Percentiles rank a stretch among this genome's conserved stretches.
phyloP scores from a whole-genome alignment of 1,140 invertebrate genomes.

The Drosophila simulans region DNA sequence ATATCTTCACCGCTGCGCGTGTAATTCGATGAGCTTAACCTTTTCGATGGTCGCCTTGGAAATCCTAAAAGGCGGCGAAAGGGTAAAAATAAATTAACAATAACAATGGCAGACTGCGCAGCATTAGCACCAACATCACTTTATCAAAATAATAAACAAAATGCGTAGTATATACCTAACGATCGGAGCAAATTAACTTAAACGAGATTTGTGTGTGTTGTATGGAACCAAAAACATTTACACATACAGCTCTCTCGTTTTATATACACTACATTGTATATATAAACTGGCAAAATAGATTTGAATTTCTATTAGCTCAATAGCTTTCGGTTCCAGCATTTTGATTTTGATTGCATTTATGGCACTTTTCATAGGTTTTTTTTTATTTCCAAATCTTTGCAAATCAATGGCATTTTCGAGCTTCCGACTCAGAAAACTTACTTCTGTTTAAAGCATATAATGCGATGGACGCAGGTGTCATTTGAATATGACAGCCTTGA shows the following conservation, averaged over 20 bases:
- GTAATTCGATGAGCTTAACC: constrained; percentile 66
- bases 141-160: constrained; percentile 71
- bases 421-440: too few relatives aligned
- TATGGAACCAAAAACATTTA: neutral
- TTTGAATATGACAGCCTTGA: too few relatives aligned
- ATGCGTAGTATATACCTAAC: constrained; percentile 36
- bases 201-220: constrained; percentile 12
- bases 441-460: too few relatives aligned
- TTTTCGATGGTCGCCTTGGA: constrained; percentile 55
- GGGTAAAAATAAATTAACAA: constrained; percentile 48
- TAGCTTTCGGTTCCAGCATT: neutral
- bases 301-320: constrained; percentile 12
- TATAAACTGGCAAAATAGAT: constrained; percentile 12
- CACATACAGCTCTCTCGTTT: neutral
- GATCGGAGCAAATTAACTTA: constrained; percentile 28
- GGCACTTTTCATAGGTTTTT: too few relatives aligned
- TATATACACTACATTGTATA: neutral
- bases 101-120: constrained; percentile 27
- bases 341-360: constrained; percentile 1
- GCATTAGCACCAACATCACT: constrained; percentile 47
- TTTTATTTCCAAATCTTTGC: neutral
- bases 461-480: too few relatives aligned
- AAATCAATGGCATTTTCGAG: too few relatives aligned
- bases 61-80: constrained; percentile 14
- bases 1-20: neutral